Evolutionary conservation across 2,797 vertebrate species (phyloP), one percentile per base, ranked within the genome.

Genomic region (Protonibea diacanthus): DNA sequence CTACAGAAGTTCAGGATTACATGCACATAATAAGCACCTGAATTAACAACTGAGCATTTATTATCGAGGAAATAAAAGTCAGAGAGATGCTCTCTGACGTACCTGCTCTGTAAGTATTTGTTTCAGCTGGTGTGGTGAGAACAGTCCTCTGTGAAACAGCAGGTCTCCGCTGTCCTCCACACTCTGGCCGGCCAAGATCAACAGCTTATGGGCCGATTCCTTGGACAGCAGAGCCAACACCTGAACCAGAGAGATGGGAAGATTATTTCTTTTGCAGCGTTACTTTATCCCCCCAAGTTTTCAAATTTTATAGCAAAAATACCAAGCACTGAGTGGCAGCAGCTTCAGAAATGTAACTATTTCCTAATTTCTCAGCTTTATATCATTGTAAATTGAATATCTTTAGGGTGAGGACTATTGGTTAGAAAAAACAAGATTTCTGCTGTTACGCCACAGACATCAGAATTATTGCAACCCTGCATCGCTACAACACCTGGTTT

Each of bases 71-170:
- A 60, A n/a, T n/a, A 18, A 9, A 27, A 71, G 0, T 49, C 21
- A 64, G 33, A 18, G 0, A 6, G 4, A 17, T 8, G 48, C 5
- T 1, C 4, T 55, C 2, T 38, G 33, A 33, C 66, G 0, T 65
- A 98, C 98, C 97, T 97, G 96, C 78, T 97, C 96, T 0, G 92
- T 91, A 63, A 98, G 95, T 69, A 98, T 96, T 85, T 96, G 96
- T 77, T 95, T 95, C 75, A 99, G 96, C 9, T 98, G 96, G 29
- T 94, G 87, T 25, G 96, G 87, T 0, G 96, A 96, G 81, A 99
- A 98, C 65, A 95, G 94, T 53, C 97, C 97, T 0, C 82, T 95
- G 91, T 97, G 96, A 52, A 99, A 95, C 83, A 99, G 90, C 80
- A 99, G 92, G 61, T 97, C 97, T 40, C 98, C 97, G 0, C 95